Conservation (phyloP, 2,113 vertebrate genomes). For the Ageneiosus marmoratus region DNA sequence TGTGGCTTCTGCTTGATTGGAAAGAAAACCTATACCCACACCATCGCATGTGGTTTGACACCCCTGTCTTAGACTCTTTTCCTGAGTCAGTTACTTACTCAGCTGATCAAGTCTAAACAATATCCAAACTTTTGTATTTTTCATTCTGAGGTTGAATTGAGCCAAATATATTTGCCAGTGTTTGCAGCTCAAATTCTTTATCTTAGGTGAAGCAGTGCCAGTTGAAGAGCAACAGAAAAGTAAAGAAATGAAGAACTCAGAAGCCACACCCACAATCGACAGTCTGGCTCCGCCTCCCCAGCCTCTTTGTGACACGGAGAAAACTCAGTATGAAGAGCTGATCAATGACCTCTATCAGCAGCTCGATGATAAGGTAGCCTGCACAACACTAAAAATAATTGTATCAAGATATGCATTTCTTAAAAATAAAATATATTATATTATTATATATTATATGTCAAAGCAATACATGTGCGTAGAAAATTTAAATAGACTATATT, state of each 20-base stretch:
- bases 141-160: not conserved
- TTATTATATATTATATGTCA: too few species aligned
- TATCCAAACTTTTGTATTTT: not conserved
- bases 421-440: too few species aligned
- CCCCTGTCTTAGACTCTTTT: too few species aligned
- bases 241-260: constrained; percentile 84
- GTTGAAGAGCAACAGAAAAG: constrained; percentile 86
- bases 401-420: not conserved
- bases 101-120: not conserved
- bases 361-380: constrained; percentile 89
- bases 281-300: constrained; percentile 71
- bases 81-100: not conserved
- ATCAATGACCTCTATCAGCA: constrained; percentile 90
- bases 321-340: constrained; percentile 87
- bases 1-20: too few species aligned
- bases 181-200: not conserved
- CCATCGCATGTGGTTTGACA: too few species aligned
- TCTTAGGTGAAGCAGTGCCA: constrained; percentile 88
- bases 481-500: too few species aligned
- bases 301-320: constrained; percentile 80
- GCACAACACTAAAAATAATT: not conserved
- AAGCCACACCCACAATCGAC: constrained; percentile 79
- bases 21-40: too few species aligned
- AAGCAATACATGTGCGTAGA: too few species aligned
- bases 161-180: not conserved